A percentile compares a stretch with the other conserved stretches of the same genome.
These are phyloP conservation scores for Telmatochromis sp. DNA, from an alignment of 2,113 vertebrate genomes.

Conservation along the genomic window DNA sequence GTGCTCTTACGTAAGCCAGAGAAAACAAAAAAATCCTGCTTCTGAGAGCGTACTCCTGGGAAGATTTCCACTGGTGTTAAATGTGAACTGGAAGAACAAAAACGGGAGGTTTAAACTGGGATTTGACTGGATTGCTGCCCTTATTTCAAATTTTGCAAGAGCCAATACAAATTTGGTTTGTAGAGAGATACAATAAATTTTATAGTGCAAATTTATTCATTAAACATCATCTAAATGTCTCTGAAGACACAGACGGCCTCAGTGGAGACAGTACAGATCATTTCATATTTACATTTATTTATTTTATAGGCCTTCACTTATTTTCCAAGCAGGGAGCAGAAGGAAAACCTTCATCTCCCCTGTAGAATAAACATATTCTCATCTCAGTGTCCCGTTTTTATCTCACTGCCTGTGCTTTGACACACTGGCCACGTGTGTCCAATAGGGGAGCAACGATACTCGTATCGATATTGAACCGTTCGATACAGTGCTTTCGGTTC, in stretches of 20 bases:
- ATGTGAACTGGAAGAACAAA: conserved; percentile 3
- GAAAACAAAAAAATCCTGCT: conserved; percentile 26
- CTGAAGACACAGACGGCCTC: neutral
- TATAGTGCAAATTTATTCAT: neutral
- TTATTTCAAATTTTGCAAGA: neutral
- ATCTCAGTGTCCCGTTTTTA: rapidly evolving
- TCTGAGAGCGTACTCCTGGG: neutral
- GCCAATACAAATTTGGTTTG: neutral
- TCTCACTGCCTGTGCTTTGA: neutral
- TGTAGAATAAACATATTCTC: neutral
- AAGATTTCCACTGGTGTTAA: conserved; percentile 12
- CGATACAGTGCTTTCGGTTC: no score
- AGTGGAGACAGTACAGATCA: neutral
- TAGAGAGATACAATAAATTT: neutral
- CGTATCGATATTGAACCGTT: rapidly evolving
- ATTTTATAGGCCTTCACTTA: neutral
- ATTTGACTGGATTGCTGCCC: neutral
- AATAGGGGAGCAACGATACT: no score
- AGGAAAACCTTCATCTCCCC: neutral
- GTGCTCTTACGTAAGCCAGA: conserved; percentile 39
- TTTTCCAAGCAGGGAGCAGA: neutral
- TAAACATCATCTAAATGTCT: neutral
- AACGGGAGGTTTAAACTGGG: neutral
- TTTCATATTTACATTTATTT: neutral
- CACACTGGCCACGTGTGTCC: rapidly evolving